These are phyloP conservation scores for Choristoneura rosaceana DNA, from an alignment of 2,888 invertebrate species.

Conservation along the genomic window DNA sequence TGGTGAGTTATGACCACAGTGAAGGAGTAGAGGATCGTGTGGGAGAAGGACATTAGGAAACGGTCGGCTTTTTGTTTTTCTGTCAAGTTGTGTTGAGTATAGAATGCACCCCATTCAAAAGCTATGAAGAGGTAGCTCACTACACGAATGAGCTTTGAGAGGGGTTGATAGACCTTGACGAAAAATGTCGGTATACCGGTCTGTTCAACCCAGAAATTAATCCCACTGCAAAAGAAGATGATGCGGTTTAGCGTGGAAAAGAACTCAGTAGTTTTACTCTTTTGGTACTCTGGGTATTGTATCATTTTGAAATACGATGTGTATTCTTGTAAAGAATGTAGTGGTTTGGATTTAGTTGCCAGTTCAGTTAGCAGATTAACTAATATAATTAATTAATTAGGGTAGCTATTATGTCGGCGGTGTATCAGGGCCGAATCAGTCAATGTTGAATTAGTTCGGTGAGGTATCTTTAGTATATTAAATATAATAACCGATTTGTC, in stretches of 20 bases:
- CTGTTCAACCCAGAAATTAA: constrained; percentile 31
- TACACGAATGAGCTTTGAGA: constrained; percentile 10
- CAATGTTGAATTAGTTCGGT: too few relatives aligned
- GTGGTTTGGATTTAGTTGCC: not conserved
- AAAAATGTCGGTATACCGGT: not conserved
- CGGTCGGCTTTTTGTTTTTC: constrained; percentile 46
- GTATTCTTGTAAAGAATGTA: not conserved
- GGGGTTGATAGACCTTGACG: constrained; percentile 25
- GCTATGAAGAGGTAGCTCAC: constrained; percentile 30
- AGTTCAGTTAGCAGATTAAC: not conserved
- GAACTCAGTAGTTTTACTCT: constrained; percentile 27
- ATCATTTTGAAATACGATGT: not conserved
- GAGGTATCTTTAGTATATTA: too few relatives aligned
- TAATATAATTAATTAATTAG: not conserved
- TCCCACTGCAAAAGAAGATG: constrained; percentile 19
- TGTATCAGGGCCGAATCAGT: not conserved
- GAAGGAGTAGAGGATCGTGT: constrained; percentile 39
- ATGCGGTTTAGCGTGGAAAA: constrained; percentile 12
- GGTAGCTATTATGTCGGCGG: not conserved
- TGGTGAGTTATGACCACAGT: constrained; percentile 20
- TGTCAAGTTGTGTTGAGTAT: constrained; percentile 51
- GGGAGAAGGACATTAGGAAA: constrained; percentile 39
- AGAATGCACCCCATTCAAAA: constrained; percentile 42
- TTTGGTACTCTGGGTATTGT: not conserved
- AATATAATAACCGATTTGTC: too few relatives aligned